These are phyloP conservation scores for Pao palembangensis DNA, from an alignment of 2,113 vertebrate species.

Conservation along the genomic window DNA sequence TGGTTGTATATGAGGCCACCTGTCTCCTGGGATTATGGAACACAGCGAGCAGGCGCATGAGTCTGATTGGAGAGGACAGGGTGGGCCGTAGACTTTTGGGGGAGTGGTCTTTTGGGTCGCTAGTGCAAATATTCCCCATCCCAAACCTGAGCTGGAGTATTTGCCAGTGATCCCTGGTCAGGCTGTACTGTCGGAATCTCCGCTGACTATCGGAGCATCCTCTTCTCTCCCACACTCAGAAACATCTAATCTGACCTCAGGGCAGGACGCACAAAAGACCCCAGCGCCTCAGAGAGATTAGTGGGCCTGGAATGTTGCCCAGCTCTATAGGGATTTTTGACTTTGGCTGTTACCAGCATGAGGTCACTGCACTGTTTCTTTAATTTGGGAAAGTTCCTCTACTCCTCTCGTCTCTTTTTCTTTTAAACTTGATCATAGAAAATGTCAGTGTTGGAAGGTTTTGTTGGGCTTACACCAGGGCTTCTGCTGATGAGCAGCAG, in stretches of 20 bases:
- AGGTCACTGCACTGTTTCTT: too few species aligned
- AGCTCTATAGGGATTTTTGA: background rate
- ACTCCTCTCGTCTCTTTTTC: background rate
- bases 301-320: conserved; percentile 49
- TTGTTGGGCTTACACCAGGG: too few species aligned
- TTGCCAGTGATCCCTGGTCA: too few species aligned
- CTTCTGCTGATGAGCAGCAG: too few species aligned
- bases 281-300: conserved; percentile 35
- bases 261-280: conserved; percentile 29
- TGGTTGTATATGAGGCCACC: conserved; percentile 32
- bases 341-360: background rate
- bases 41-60: conserved; percentile 2
- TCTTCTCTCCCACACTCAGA: conserved; percentile 40
- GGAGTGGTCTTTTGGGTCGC: too few species aligned
- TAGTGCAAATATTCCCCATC: too few species aligned
- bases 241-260: conserved; percentile 57
- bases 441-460: too few species aligned
- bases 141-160: too few species aligned
- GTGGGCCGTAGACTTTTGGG: conserved; percentile 7
- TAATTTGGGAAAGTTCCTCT: too few species aligned
- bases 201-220: too few species aligned
- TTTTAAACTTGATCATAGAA: background rate
- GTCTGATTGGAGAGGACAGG: background rate
- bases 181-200: too few species aligned
- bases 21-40: conserved; percentile 44